These are phyloP conservation scores for Plecotus auritus DNA, from an alignment of 2,113 vertebrate genomes.

Conservation along the genomic window DNA sequence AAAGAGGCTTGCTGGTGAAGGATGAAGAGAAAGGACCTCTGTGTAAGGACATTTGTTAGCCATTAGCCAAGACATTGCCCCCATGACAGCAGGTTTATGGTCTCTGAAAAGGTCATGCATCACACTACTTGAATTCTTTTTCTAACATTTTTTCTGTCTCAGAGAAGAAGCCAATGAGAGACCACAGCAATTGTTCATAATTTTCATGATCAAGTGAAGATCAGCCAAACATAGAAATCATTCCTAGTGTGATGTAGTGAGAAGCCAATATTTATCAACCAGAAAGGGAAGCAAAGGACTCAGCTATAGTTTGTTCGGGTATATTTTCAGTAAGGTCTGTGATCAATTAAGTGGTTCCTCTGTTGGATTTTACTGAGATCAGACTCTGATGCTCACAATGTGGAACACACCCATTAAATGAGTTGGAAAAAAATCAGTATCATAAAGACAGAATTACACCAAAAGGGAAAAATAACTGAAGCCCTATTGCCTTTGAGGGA, in stretches of 20 bases:
- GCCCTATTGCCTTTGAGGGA: slow-evolving; percentile 15
- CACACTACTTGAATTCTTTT: slow-evolving; percentile 19
- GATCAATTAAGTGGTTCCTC: slow-evolving; percentile 13
- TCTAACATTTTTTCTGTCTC: background rate
- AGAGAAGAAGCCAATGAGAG: background rate
- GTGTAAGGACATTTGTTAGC: background rate
- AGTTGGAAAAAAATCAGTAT: slow-evolving; percentile 33
- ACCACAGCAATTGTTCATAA: background rate
- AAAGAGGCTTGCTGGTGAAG: background rate
- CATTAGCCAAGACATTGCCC: background rate
- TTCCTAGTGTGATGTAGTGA: background rate
- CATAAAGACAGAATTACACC: slow-evolving; percentile 45
- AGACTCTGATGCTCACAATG: background rate
- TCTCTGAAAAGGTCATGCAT: background rate
- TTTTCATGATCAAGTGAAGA: slow-evolving; percentile 20
- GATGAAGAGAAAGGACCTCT: background rate
- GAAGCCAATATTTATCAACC: background rate
- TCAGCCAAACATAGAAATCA: slow-evolving; percentile 1
- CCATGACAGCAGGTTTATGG: background rate
- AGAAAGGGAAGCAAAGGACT: background rate
- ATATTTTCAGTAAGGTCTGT: slow-evolving; percentile 33
- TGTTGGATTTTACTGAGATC: slow-evolving; percentile 46
- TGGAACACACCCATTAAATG: slow-evolving; percentile 26
- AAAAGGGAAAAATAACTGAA: slow-evolving; percentile 46
- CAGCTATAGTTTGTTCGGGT: background rate